A percentile compares a stretch with the other conserved stretches of the same genome.
These are phyloP conservation scores for Hipposideros armiger DNA, from an alignment of 2,113 vertebrate genomes.

Conservation along the genomic window DNA sequence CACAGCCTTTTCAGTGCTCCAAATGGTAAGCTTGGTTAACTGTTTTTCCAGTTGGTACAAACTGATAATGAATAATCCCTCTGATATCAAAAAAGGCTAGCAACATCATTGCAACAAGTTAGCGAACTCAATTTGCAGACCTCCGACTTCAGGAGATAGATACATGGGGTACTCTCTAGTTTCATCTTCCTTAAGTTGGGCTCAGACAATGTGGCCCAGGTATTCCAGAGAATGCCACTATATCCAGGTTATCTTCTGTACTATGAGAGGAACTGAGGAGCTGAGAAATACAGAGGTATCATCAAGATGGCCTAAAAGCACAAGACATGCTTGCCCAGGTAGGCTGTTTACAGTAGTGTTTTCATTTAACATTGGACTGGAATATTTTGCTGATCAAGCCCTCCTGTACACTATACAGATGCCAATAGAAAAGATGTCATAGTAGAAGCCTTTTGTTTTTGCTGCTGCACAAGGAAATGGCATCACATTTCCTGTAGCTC, in stretches of 20 bases:
- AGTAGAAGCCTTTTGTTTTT: background rate
- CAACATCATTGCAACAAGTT: no score
- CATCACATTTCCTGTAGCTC: conserved; percentile 65
- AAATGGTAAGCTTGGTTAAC: no score
- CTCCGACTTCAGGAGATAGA: background rate
- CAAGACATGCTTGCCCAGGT: background rate
- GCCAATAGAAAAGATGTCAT: conserved; percentile 42
- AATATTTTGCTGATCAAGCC: conserved; percentile 53
- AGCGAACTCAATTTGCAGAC: no score
- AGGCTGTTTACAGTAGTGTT: background rate
- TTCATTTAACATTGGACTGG: conserved; percentile 14
- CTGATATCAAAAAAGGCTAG: no score
- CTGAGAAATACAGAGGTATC: conserved; percentile 6
- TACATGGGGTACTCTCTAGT: background rate
- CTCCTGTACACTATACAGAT: background rate
- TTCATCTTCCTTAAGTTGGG: background rate
- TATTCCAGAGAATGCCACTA: background rate
- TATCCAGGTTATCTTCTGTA: background rate
- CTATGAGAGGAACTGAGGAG: background rate
- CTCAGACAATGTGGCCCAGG: background rate
- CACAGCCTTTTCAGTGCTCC: no score
- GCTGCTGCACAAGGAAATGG: background rate
- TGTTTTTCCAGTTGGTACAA: no score
- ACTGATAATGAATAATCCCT: no score
- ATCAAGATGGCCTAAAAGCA: background rate